Evolutionary conservation across 2,797 vertebrate genomes (phyloP).

Genomic region (Eidolon dupreanum): DNA sequence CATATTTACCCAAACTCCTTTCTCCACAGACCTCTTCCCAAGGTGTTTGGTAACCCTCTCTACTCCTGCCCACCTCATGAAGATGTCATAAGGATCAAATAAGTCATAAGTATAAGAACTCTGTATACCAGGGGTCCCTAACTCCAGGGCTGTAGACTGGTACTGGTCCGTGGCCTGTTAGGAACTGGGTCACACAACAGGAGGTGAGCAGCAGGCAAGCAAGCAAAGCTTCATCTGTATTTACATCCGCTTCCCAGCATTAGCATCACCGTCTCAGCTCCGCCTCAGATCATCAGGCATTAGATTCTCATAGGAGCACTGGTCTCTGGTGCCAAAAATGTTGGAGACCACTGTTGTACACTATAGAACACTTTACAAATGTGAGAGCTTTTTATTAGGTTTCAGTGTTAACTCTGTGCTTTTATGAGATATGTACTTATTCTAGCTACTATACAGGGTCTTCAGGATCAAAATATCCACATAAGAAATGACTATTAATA

Average conservation of each 20-base stretch:
- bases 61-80: not conserved
- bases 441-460: not conserved
- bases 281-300: no score
- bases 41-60: not conserved
- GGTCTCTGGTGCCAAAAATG: no score
- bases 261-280: no score
- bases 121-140: not conserved
- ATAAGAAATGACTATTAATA: slow-evolving; percentile 23
- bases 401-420: not conserved
- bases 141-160: no score
- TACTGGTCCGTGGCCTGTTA: no score
- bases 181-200: no score
- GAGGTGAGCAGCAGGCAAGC: no score
- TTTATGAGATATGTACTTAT: not conserved
- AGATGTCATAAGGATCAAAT: not conserved
- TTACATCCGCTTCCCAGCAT: no score
- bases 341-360: not conserved
- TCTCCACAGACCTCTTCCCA: not conserved
- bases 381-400: not conserved
- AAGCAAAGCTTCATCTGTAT: no score
- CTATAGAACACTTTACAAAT: not conserved
- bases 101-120: not conserved
- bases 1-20: not conserved
- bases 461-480: slow-evolving; percentile 13
- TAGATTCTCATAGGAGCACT: no score